A percentile compares a stretch with the other conserved stretches of the same genome.
Evolutionary conservation across 92 coral and sea anemone species (phyloP).

Genomic region (Porites cylindrica): DNA sequence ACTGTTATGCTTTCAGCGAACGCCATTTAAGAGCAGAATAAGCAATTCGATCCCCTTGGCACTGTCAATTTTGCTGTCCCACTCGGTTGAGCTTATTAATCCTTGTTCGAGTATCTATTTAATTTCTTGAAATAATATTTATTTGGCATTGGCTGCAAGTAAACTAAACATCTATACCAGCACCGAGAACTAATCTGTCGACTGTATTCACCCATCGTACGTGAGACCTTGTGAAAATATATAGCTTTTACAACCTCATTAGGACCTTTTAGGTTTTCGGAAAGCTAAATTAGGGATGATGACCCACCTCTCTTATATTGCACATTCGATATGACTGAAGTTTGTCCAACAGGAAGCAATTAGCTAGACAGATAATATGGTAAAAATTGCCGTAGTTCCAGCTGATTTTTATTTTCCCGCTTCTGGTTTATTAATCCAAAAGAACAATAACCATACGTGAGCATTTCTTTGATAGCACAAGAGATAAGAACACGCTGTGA

Average conservation of each 20-base stretch:
- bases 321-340: slow-evolving; percentile 30
- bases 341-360: slow-evolving; percentile 49
- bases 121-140: slow-evolving; percentile 54
- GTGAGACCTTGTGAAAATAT: not conserved
- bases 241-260: not conserved
- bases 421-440: not conserved
- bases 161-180: slow-evolving; percentile 35
- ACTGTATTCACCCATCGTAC: not conserved
- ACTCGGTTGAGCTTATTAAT: slow-evolving; percentile 38
- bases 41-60: not conserved
- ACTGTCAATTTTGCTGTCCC: not conserved
- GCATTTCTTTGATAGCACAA: no score
- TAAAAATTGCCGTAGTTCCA: slow-evolving; percentile 22
- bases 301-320: slow-evolving; percentile 2
- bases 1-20: not conserved
- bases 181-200: not conserved
- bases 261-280: not conserved
- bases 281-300: slow-evolving; percentile 17
- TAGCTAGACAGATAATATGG: slow-evolving; percentile 23
- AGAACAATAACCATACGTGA: not conserved
- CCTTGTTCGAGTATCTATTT: slow-evolving; percentile 47
- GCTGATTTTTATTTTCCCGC: not conserved
- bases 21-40: not conserved
- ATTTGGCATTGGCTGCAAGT: slow-evolving; percentile 16
- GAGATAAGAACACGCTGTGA: not conserved